Evolutionary conservation across 2,888 invertebrate genomes (phyloP), one percentile per base, ranked within the genome.

Genomic region (Aleiodes alternator): DNA sequence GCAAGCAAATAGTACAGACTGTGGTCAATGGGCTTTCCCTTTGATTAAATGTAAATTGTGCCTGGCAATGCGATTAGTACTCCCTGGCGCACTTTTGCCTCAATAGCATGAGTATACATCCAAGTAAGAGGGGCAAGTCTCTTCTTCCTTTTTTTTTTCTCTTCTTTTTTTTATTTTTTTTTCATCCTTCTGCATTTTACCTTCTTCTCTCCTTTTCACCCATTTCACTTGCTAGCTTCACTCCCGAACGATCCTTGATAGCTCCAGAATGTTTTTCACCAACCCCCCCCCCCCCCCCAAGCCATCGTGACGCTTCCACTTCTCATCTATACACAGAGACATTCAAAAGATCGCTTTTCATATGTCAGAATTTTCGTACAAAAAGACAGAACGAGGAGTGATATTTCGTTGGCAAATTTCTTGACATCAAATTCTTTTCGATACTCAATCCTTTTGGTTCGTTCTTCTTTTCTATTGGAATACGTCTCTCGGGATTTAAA

Each of bases 41-140:
- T 88, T 88, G 87, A 88, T 88, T 88, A 88, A 88, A 88, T 88
- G 88, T 87, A 88, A 88, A 88, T 88, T 85, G 87, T 87, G 86
- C 76, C 72, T 43, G 87, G 81, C 82, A 87, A 87, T 85, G 85
- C 86, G 88, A 88, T 88, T 88, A 88, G 87, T 85, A 85, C 85
- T 84, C 83, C 82, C 80, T 48, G 75, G 81, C 56, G 70, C 84
- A 85, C 84, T 87, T 84, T 75, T 59, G 48, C 66, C 16, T 64
- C 80, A 48, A 57, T 64, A 56, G 34, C 34, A 34, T 23, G 23
- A 23, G 23, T 23, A 23, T 23, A 23, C 23, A 23, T 2, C 23
- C 2, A 34, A 34, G 34, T 34, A 34, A 34, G 34, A 34, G 34
- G 34, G 6, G 34, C 6, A 34, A 4, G 34, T 34, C 2, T 23